Conservation (phyloP, 2,113 vertebrate species). For the Bettongia penicillata region DNA sequence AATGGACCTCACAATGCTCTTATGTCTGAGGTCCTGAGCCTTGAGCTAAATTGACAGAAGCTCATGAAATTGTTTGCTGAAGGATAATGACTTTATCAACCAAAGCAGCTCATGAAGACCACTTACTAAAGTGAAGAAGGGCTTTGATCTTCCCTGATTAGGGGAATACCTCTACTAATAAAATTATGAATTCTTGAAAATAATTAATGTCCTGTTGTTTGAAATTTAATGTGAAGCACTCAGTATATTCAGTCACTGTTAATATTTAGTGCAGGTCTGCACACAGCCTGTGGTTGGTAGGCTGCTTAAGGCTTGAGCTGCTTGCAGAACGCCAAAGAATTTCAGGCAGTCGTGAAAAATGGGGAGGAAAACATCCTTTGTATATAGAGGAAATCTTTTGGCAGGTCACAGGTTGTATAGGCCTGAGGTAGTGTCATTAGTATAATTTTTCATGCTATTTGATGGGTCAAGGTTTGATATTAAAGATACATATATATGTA, state of each 20-base stretch:
- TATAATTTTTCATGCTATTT: slow-evolving; percentile 39
- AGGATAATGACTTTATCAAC: neutral
- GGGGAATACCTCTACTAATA: neutral
- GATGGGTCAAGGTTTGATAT: slow-evolving; percentile 33
- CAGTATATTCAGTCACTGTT: slow-evolving; percentile 34
- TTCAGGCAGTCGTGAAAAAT: no score
- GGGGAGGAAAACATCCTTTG: no score
- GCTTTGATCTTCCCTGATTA: neutral
- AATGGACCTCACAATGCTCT: neutral
- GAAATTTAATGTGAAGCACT: slow-evolving; percentile 31
- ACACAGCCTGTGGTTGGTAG: no score
- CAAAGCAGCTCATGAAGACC: neutral
- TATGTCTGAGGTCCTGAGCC: neutral
- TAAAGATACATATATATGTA: neutral
- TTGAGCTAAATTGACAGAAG: neutral
- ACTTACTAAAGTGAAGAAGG: neutral
- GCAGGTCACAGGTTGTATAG: no score
- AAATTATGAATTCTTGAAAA: neutral
- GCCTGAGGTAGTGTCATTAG: slow-evolving; percentile 20
- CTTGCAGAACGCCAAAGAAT: no score
- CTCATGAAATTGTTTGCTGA: neutral
- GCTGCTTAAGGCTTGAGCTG: no score
- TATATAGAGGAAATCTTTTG: no score
- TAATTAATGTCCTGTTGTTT: neutral
- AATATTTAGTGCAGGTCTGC: neutral